phyloP scores from a whole-genome alignment of 2,113 vertebrate genomes.

The Nestor notabilis region DNA sequence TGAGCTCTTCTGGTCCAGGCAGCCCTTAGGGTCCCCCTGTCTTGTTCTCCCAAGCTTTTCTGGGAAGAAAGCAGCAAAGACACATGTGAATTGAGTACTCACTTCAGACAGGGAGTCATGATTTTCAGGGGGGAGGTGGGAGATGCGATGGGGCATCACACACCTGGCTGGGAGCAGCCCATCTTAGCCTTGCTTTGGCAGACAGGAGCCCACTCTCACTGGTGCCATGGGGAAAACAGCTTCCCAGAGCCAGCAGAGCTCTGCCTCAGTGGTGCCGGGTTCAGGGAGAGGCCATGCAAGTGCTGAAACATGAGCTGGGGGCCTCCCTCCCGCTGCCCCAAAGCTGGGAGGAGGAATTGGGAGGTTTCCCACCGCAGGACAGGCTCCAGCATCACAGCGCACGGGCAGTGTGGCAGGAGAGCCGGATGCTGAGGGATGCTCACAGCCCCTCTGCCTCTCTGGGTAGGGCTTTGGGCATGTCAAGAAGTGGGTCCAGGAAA shows the following conservation, averaged over 20 bases:
- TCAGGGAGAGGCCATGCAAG: neutral
- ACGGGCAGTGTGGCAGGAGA: neutral
- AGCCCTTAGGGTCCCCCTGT: neutral
- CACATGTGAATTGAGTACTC: fast-evolving
- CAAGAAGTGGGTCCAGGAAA: fast-evolving
- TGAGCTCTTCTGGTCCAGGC: fast-evolving
- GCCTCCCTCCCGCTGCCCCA: neutral
- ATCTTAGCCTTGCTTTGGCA: fast-evolving
- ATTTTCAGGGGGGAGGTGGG: neutral
- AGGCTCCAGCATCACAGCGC: neutral
- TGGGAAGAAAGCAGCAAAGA: neutral
- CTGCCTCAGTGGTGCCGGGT: fast-evolving
- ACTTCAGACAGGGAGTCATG: neutral
- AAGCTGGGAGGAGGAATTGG: neutral
- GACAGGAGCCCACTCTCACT: fast-evolving
- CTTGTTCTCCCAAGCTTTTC: neutral
- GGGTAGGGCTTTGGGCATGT: neutral
- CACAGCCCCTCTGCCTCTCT: neutral
- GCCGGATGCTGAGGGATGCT: neutral
- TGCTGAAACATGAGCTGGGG: neutral
- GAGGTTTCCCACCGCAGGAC: neutral
- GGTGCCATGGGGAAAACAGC: neutral
- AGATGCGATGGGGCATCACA: fast-evolving
- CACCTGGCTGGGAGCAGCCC: neutral
- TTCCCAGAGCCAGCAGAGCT: neutral